These are phyloP conservation scores for Labeo rohita DNA, from an alignment of 2,113 vertebrate genomes.

Conservation along the genomic window DNA sequence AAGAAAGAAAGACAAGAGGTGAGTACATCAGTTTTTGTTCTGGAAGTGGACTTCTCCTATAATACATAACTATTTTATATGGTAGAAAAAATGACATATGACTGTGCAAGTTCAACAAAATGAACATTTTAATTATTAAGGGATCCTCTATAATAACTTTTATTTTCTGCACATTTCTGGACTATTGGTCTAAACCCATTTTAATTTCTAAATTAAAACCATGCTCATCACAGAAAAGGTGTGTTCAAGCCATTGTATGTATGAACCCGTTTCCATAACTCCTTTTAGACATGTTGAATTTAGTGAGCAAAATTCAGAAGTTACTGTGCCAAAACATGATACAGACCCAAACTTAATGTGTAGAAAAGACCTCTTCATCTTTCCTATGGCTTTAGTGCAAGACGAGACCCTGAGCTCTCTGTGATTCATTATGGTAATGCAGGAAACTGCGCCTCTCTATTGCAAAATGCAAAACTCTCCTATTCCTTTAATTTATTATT, in stretches of 20 bases:
- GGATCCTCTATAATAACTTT: background rate
- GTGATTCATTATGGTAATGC: slow-evolving; percentile 91
- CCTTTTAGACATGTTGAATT: background rate
- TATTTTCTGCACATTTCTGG: background rate
- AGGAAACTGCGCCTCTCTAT: slow-evolving; percentile 85
- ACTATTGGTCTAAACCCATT: background rate
- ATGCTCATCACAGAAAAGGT: background rate
- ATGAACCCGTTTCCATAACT: background rate
- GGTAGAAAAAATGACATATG: too few relatives aligned
- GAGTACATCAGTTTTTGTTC: too few relatives aligned
- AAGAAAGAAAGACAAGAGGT: too few relatives aligned
- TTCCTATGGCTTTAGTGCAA: slow-evolving; percentile 76
- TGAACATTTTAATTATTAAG: background rate
- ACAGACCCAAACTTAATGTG: slow-evolving; percentile 75
- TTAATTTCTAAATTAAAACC: background rate
- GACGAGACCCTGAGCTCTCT: slow-evolving; percentile 72
- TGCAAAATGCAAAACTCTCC: slow-evolving; percentile 81
- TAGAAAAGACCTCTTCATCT: slow-evolving; percentile 77
- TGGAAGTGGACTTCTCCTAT: too few relatives aligned
- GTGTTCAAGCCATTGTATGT: background rate
- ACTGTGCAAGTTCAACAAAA: background rate
- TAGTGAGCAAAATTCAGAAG: slow-evolving; percentile 32
- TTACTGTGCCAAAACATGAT: background rate
- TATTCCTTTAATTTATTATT: slow-evolving; percentile 96
- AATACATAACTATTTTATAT: too few relatives aligned